Base-by-base conservation (phyloP, 2,797 vertebrate species). In the Clarias pachynema region DNA sequence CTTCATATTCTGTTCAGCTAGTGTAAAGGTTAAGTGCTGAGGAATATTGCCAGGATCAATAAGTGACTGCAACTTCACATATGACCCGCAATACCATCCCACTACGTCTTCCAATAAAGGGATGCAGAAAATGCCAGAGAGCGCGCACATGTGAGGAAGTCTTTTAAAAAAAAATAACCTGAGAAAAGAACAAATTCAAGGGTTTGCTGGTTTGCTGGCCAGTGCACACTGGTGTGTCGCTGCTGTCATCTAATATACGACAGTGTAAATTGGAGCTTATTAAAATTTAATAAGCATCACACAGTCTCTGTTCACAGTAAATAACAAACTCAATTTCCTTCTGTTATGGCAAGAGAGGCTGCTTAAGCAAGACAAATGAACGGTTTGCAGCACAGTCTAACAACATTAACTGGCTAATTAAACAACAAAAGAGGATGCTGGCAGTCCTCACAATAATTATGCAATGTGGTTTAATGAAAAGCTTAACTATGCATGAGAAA, bases 21-120 rank as follows among this genome's bases (percentile, higher is more conserved):
- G 94, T 94, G 95, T 95, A 96, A 96, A 96, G 95, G 95, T 96
- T 96, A 96, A 95, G 93, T 94, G 94, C 94, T 95, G 92, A 93
- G 94, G 93, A 95, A 95, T 95, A 96, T 95, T 91, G 91, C 89
- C 84, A 59, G 89, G 93, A 96, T 96, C 95, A 89, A 96, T 96
- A 96, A 92, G 90, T 81, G 93, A 93, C 94, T 94, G 92, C 91
- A 95, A 95, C 94, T 95, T 95, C 93, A 93, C 87, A 90, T 94
- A 93, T 92, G 92, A 93, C 63, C 37, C 72, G 74, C 63, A 87
- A 66, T 86, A 87, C 86, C 92, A 90, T 88, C 92, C 75, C 88
- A 75, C 79, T 85, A 79, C 59, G 79, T 85, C 86, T 83, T 85
- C 86, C 73, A 88, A 87, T 85, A 88, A 92, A 93, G 92, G 86